Base-by-base conservation (phyloP, 2,797 vertebrate species). In the Anabacerthia variegaticeps region DNA sequence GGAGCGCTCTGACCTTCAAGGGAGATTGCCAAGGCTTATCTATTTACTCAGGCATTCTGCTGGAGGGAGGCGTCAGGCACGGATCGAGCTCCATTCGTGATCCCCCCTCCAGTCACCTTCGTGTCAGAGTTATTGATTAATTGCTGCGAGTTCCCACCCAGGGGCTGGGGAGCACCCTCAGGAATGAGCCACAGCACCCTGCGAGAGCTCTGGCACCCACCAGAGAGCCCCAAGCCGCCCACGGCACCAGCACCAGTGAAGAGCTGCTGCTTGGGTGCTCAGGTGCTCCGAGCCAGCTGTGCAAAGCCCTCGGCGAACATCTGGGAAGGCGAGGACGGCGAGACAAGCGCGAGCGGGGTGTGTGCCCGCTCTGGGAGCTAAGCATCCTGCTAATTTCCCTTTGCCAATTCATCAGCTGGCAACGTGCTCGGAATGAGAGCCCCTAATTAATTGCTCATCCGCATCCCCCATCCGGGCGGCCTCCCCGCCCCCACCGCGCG, bases 361-460 rank as follows among this genome's bases (percentile, higher is more conserved):
- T 26, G 37, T 10, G 46, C 87, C 89, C 62, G 52, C 85, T 88
- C 78, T 12, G 66, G 85, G 52, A 91, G 89, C 92, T 27, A 58
- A 59, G 96, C 93, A 76, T 92, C 92, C 85, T 26, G 63, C 93
- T 96, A 81, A 86, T 95, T 94, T 95, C 93, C 92, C 94, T 95
- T 67, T 55, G 91, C 96, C 95, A 76, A 92, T 93, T 97, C 96
- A 96, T 97, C 94, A 94, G 95, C 85, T 27, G 58, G 93, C 95
- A 76, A 87, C 92, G 94, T 95, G 96, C 93, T 96, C 36, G 39
- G 97, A 99, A 99, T 98, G 98, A 98, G 98, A 99, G 98, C 98
- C 98, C 98, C 97, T 99, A 98, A 99, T 99, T 99, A 99, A 98
- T 98, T 98, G 98, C 98, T 98, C 98, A 97, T 98, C 98, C 96